Conservation (phyloP, 35 echinoderm and acorn worm genomes). For the Lytechinus variegatus region DNA sequence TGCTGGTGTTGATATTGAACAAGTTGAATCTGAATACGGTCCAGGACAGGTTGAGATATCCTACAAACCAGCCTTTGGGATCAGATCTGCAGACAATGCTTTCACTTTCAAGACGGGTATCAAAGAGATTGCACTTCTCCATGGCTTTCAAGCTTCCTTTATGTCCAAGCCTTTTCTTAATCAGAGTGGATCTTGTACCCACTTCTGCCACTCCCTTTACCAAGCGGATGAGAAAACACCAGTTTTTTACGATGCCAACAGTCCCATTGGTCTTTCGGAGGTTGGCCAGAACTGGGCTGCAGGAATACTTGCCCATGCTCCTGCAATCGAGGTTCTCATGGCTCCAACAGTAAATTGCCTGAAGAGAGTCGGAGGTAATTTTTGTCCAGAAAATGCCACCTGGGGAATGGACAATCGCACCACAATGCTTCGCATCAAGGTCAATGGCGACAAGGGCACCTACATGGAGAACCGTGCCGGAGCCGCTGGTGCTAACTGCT, state of each 20-base stretch:
- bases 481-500: conserved; percentile 55
- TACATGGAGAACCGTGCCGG: conserved; percentile 76
- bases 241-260: conserved; percentile 45
- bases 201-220: conserved; percentile 69
- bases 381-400: conserved; percentile 42
- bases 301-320: conserved; percentile 54
- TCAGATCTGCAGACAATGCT: conserved; percentile 58
- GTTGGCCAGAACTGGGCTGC: conserved; percentile 58
- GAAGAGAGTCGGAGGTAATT: background rate
- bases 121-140: conserved; percentile 63
- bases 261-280: conserved; percentile 45
- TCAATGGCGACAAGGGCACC: conserved; percentile 62
- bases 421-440: conserved; percentile 25
- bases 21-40: conserved; percentile 49
- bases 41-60: conserved; percentile 64
- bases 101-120: conserved; percentile 62
- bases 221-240: background rate
- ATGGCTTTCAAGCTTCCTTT: conserved; percentile 56
- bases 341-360: conserved; percentile 60
- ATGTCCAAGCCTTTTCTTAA: conserved; percentile 56
- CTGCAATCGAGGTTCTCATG: conserved; percentile 45
- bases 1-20: conserved; percentile 57
- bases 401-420: conserved; percentile 66
- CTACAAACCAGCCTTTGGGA: conserved; percentile 63
- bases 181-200: conserved; percentile 28